phyloP scores from a whole-genome alignment of 1,140 invertebrate genomes.

The Drosophila subobscura region DNA sequence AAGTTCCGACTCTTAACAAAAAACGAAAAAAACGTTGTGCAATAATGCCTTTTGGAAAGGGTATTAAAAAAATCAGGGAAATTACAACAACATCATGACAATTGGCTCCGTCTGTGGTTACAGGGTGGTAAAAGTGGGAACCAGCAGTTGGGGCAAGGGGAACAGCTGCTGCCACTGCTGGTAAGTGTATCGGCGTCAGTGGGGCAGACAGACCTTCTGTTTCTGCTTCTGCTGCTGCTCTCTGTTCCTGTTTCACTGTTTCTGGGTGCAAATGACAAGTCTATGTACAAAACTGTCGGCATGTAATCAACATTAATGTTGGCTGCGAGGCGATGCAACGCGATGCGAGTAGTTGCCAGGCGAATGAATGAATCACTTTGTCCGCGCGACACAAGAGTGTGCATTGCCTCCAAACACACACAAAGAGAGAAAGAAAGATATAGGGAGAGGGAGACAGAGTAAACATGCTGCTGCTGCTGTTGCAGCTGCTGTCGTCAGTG shows the following conservation, averaged over 20 bases:
- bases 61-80: background rate
- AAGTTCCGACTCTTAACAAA: too few species aligned
- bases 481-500: slow-evolving; percentile 29
- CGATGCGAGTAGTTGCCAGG: slow-evolving; percentile 46
- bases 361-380: slow-evolving; percentile 63
- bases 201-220: background rate
- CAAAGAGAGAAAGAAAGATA: background rate
- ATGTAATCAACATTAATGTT: slow-evolving; percentile 76
- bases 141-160: too few species aligned
- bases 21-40: too few species aligned
- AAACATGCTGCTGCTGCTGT: slow-evolving; percentile 41
- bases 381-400: slow-evolving; percentile 34
- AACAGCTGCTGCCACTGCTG: too few species aligned
- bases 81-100: slow-evolving; percentile 27
- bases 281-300: slow-evolving; percentile 67
- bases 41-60: too few species aligned
- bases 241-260: slow-evolving; percentile 7
- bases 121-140: background rate
- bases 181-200: too few species aligned
- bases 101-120: slow-evolving; percentile 42
- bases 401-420: slow-evolving; percentile 9
- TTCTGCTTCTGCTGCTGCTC: background rate
- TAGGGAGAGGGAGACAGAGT: slow-evolving; percentile 13
- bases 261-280: slow-evolving; percentile 65
- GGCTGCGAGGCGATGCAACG: slow-evolving; percentile 17